Evolutionary conservation across 2,888 invertebrate genomes (phyloP).

Genomic region (Drosophila peninsularis): DNA sequence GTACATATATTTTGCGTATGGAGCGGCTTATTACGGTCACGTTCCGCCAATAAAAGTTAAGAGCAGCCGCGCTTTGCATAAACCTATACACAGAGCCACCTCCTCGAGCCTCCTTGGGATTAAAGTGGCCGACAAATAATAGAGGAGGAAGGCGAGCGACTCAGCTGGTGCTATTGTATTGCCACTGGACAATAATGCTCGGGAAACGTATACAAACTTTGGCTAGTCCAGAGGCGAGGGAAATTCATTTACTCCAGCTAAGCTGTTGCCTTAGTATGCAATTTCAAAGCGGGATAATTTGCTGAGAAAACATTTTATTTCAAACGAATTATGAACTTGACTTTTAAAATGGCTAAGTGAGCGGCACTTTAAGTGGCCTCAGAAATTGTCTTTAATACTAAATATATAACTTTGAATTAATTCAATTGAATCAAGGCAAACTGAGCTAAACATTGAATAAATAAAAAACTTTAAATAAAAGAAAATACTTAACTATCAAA

Average conservation of each 20-base stretch:
- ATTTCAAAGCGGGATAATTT: slow-evolving; percentile 3
- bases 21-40: slow-evolving; percentile 69
- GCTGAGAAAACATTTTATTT: background rate
- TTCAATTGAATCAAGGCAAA: background rate
- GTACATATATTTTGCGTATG: slow-evolving; percentile 55
- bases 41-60: slow-evolving; percentile 67
- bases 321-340: background rate
- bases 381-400: background rate
- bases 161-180: slow-evolving; percentile 23
- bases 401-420: background rate
- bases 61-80: slow-evolving; percentile 48
- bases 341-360: background rate
- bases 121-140: slow-evolving; percentile 18
- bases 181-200: slow-evolving; percentile 35
- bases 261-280: slow-evolving; percentile 2
- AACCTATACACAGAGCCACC: background rate
- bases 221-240: background rate
- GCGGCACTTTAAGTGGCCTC: background rate
- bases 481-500: too few species aligned
- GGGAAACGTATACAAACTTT: slow-evolving; percentile 23
- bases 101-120: background rate
- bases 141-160: slow-evolving; percentile 10
- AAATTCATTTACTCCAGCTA: slow-evolving; percentile 10
- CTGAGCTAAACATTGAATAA: too few species aligned
- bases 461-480: too few species aligned